Base-by-base conservation (phyloP, 2,888 invertebrate genomes). In the Dione vanillae region DNA sequence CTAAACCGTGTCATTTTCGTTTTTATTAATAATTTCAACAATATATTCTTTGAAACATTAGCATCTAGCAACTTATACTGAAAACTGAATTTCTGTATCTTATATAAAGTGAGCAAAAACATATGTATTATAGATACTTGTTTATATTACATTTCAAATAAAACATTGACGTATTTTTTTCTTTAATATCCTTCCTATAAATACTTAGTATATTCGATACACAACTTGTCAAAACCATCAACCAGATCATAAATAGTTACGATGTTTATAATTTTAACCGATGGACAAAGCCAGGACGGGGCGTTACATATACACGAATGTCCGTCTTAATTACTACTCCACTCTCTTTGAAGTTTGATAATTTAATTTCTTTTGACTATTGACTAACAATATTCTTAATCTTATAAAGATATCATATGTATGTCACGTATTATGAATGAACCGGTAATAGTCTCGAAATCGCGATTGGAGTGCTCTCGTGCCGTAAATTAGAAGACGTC, bases 401-500 rank as follows among this genome's bases (percentile, higher is more conserved):
- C 45, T 27, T 45, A 61, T 61, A 45, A 45, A 61, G 61, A 61
- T 61, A 61, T 61, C 61, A 61, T 35, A 45, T 61, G 61, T 61
- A 16, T 43, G 61, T 61, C 61, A 69, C 51, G 52, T 52, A 41
- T 43, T 52, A 70, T 52, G 51, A 51, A 40, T 67, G 61, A 72
- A 72, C 72, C 72, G 70, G 68, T 66, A 68, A 65, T 7, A 61
- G 12, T 35, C 16, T 65, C 11, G 70, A 45, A 51, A 54, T 67
- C 59, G 52, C 65, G 45, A n/a, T 45, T 62, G n/a, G 58, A 66
- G 41, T 69, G 64, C 67, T 51, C 67, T 65, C 65, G 54, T 47
- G 45, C 68, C 65, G 65, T 70, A 70, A 70, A 70, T 70, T 58
- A 72, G 69, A 73, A 70, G 73, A 73, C 62, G 71, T 64, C 68